These are phyloP conservation scores for Pseudotriccus pelzelni DNA, from an alignment of 2,797 vertebrate species.

Conservation along the genomic window DNA sequence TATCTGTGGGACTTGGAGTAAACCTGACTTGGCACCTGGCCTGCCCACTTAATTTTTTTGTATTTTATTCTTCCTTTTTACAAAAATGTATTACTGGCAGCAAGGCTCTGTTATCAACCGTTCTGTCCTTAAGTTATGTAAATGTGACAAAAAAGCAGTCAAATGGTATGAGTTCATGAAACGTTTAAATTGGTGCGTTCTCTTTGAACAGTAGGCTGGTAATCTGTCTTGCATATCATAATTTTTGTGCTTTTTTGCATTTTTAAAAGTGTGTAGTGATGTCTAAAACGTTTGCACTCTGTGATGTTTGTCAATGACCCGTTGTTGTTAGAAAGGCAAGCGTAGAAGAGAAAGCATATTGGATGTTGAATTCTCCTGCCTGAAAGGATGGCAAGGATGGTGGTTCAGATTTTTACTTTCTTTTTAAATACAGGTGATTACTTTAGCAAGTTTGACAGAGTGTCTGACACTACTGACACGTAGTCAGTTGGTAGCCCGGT, in stretches of 20 bases:
- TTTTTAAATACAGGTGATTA: background rate
- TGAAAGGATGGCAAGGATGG: background rate
- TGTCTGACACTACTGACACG: background rate
- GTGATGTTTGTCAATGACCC: background rate
- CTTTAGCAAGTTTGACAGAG: background rate
- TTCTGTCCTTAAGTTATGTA: background rate
- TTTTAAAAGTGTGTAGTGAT: background rate
- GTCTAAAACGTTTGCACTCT: background rate
- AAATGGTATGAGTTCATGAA: background rate
- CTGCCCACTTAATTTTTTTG: background rate
- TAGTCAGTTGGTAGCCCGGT: fast-evolving
- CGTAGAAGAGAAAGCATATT: background rate
- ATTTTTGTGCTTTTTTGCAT: background rate
- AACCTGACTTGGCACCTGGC: background rate
- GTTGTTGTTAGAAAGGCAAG: background rate
- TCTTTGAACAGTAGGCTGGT: background rate
- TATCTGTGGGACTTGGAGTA: background rate
- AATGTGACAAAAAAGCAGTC: background rate
- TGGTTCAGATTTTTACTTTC: background rate
- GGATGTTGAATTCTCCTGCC: background rate
- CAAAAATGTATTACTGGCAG: background rate
- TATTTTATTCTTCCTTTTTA: background rate
- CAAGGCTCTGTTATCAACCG: background rate
- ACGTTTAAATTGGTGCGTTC: background rate
- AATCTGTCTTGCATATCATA: fast-evolving